Evolutionary conservation across 2,888 invertebrate species (phyloP).

Genomic region (Tolmerus cingulatus): DNA sequence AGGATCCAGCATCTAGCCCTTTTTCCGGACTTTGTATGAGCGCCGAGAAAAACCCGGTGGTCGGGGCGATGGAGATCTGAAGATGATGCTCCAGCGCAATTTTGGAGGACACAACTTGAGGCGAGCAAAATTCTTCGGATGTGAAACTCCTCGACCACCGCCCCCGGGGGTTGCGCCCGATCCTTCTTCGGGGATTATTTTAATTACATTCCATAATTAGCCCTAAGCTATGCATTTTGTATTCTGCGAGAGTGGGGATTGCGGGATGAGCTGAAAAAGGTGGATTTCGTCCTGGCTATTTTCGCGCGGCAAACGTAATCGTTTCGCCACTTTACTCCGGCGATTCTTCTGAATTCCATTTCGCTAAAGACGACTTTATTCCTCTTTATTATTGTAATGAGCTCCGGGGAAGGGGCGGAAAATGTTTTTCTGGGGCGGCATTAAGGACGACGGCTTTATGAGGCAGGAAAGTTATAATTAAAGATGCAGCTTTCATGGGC

Average conservation of each 20-base stretch:
- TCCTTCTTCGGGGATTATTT: constrained; percentile 15
- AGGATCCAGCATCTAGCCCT: not conserved
- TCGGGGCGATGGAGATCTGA: not conserved
- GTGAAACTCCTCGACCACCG: constrained; percentile 1
- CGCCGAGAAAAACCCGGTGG: not conserved
- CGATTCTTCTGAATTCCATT: not conserved
- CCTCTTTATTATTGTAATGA: constrained; percentile 16
- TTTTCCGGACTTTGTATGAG: not conserved
- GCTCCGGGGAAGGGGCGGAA: not conserved
- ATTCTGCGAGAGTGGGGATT: not conserved
- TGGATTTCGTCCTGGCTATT: not conserved
- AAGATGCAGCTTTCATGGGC: not conserved
- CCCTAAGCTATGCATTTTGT: constrained; percentile 32
- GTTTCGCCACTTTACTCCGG: not conserved
- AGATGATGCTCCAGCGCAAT: constrained; percentile 19
- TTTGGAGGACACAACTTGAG: constrained; percentile 16
- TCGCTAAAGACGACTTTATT: constrained; percentile 18
- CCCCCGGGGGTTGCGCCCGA: not conserved
- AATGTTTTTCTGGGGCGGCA: constrained; percentile 14
- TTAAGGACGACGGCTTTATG: not conserved
- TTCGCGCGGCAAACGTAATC: not conserved
- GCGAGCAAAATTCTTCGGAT: constrained; percentile 5
- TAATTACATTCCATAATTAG: constrained; percentile 39
- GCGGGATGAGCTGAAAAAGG: not conserved
- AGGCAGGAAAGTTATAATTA: not conserved